A percentile compares a stretch with the other conserved stretches of the same genome.
phyloP scores from a whole-genome alignment of 2,888 invertebrate genomes.

The Eilema griseolum region DNA sequence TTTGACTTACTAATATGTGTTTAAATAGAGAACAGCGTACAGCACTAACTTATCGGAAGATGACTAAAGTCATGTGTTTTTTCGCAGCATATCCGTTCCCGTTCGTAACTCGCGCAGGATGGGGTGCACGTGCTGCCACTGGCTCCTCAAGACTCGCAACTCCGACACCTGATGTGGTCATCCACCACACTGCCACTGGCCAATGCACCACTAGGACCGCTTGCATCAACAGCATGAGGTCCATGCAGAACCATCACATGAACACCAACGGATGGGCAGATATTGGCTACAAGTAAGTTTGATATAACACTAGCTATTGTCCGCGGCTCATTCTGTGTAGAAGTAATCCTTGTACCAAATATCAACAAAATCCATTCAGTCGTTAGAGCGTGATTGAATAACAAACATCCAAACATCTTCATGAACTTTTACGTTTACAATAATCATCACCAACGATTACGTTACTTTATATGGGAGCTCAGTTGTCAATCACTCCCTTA shows the following conservation, averaged over 20 bases:
- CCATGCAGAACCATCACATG: constrained; percentile 16
- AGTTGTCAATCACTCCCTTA: too few relatives aligned
- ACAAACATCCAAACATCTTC: too few relatives aligned
- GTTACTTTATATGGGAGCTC: too few relatives aligned
- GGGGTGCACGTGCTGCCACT: not conserved
- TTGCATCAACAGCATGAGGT: constrained; percentile 13
- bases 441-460: too few relatives aligned
- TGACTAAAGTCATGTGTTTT: not conserved
- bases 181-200: constrained; percentile 89
- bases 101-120: constrained; percentile 11
- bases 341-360: too few relatives aligned
- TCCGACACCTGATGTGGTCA: constrained; percentile 88
- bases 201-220: constrained; percentile 81
- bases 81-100: constrained; percentile 12
- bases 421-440: too few relatives aligned
- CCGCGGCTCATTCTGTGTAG: too few relatives aligned
- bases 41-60: not conserved
- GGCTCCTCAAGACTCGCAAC: constrained; percentile 66
- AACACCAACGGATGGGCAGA: constrained; percentile 15
- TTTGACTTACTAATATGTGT: not conserved
- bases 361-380: too few relatives aligned
- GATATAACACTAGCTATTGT: too few relatives aligned
- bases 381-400: too few relatives aligned
- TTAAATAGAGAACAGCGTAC: not conserved
- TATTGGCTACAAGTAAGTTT: constrained; percentile 22